Conservation (phyloP, 2,113 vertebrate species). For the Petromus typicus region DNA sequence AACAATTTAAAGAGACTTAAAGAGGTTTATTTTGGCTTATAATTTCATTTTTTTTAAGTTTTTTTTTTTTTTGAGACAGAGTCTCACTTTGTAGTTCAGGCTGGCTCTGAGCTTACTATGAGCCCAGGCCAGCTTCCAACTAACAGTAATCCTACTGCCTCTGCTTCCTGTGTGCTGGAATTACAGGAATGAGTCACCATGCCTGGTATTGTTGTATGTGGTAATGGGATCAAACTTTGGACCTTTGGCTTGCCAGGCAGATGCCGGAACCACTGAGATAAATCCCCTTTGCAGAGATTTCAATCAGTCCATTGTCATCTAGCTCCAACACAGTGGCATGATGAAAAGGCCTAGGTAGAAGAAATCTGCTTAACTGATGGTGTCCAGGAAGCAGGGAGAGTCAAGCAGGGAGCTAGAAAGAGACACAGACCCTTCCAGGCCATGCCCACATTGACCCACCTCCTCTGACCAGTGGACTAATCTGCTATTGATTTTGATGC, state of each 20-base stretch:
- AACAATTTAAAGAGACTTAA: background rate
- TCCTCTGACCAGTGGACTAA: background rate
- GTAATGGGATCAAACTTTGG: no score
- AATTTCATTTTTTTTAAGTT: no score
- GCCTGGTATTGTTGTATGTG: no score
- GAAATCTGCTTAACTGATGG: background rate
- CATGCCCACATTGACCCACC: background rate
- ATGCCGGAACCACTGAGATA: no score
- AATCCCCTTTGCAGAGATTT: background rate
- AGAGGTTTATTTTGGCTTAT: background rate
- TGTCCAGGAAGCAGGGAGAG: background rate
- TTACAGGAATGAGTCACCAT: no score
- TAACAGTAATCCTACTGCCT: no score
- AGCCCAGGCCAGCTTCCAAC: no score
- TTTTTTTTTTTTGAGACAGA: no score
- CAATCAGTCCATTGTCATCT: background rate
- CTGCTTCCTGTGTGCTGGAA: no score
- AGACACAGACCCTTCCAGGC: background rate
- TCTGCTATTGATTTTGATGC: background rate
- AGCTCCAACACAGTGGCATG: background rate
- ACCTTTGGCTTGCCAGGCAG: no score
- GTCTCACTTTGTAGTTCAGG: no score
- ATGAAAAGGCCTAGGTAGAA: background rate
- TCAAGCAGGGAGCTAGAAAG: background rate
- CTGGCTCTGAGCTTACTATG: no score